Evolutionary conservation across 2,888 invertebrate species (phyloP).

Genomic region (Apamea sordens): DNA sequence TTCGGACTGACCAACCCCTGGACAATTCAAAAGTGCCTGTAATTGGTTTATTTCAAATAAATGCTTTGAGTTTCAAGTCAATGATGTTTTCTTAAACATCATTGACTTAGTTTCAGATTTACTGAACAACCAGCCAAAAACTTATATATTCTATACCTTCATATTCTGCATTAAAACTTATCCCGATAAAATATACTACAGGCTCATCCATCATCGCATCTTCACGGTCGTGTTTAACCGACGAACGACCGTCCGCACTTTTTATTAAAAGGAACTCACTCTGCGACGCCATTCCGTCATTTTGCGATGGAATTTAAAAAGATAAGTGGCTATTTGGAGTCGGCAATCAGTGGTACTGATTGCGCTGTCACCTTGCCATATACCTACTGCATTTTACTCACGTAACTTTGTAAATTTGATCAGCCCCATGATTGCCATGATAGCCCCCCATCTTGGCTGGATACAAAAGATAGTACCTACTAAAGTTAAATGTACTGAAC

Average conservation of each 20-base stretch:
- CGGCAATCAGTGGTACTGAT: slow-evolving; percentile 23
- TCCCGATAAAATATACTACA: background rate
- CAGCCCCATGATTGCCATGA: no score
- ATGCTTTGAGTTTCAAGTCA: background rate
- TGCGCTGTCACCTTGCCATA: background rate
- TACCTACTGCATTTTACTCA: background rate
- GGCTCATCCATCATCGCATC: slow-evolving; percentile 13
- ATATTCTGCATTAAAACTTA: slow-evolving; percentile 10
- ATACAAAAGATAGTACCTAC: background rate
- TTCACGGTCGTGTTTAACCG: background rate
- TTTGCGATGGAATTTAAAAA: slow-evolving; percentile 27
- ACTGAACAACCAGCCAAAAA: background rate
- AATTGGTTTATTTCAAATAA: background rate
- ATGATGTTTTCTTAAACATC: no score
- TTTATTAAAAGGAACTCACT: slow-evolving; percentile 17
- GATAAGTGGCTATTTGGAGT: slow-evolving; percentile 42
- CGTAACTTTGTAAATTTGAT: background rate
- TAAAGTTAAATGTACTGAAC: slow-evolving; percentile 1
- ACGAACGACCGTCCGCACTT: slow-evolving; percentile 17
- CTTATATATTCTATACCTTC: background rate
- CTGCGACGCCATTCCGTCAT: slow-evolving; percentile 24
- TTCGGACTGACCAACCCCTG: background rate
- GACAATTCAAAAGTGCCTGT: background rate
- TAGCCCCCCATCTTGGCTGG: no score
- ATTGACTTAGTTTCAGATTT: background rate